Conservation (phyloP, 2,888 invertebrate genomes). For the Hecatera dysodea region DNA sequence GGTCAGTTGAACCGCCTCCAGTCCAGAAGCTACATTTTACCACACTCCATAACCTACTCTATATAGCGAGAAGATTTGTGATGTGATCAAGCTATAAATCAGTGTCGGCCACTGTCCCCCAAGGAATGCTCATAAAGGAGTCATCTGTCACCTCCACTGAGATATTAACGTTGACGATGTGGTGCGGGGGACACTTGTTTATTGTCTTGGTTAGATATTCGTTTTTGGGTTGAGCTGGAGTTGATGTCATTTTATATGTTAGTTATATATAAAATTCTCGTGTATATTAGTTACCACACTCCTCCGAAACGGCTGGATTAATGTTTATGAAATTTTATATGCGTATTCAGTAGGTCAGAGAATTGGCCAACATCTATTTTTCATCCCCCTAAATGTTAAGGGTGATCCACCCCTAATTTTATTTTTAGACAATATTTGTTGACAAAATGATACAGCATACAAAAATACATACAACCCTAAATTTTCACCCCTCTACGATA, state of each 20-base stretch:
- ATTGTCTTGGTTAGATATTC: conserved; percentile 33
- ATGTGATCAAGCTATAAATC: conserved; percentile 68
- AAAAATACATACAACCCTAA: too few relatives aligned
- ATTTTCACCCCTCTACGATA: too few relatives aligned
- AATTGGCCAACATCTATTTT: too few relatives aligned
- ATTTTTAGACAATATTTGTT: too few relatives aligned
- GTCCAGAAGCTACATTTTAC: conserved; percentile 49
- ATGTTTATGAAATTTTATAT: too few relatives aligned
- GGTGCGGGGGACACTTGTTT: conserved; percentile 47
- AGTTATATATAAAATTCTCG: too few relatives aligned
- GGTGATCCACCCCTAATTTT: too few relatives aligned
- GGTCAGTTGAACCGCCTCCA: conserved; percentile 3
- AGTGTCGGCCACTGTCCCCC: conserved; percentile 64
- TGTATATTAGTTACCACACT: too few relatives aligned
- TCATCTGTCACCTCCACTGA: conserved; percentile 65
- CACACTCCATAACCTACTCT: conserved; percentile 56
- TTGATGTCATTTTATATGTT: conserved; percentile 15
- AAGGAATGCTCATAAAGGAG: conserved; percentile 70
- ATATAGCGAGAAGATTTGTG: conserved; percentile 65
- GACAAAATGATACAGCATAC: too few relatives aligned
- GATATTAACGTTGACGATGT: conserved; percentile 62
- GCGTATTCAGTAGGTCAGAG: too few relatives aligned
- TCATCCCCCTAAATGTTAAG: too few relatives aligned
- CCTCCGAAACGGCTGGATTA: too few relatives aligned
- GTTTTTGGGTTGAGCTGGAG: conserved; percentile 18